These are phyloP conservation scores for Ferrisia virgata DNA, from an alignment of 2,888 invertebrate species.

Conservation along the genomic window DNA sequence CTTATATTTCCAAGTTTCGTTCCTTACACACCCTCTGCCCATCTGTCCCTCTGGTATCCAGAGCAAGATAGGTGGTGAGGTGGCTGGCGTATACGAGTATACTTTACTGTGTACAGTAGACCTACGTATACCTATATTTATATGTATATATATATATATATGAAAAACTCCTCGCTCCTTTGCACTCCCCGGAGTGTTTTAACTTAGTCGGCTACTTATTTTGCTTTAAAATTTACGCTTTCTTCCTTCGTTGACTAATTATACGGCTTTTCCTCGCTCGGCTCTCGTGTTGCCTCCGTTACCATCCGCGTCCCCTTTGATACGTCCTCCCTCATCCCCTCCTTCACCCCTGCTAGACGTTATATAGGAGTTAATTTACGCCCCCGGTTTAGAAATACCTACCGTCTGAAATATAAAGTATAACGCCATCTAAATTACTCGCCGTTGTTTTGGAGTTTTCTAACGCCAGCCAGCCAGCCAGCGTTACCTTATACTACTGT, in stretches of 20 bases:
- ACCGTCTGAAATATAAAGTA: conserved; percentile 41
- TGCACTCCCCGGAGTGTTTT: conserved; percentile 40
- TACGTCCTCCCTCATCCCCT: too few relatives aligned
- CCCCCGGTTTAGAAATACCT: conserved; percentile 39
- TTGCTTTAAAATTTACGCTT: conserved; percentile 45
- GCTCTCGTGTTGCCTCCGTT: not conserved
- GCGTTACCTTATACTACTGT: conserved; percentile 1
- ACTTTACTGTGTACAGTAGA: not conserved
- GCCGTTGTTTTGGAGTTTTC: conserved; percentile 29
- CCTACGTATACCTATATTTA: too few relatives aligned
- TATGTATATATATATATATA: not conserved
- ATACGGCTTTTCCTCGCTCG: conserved; percentile 41
- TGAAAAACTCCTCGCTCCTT: not conserved
- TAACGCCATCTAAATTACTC: conserved; percentile 38
- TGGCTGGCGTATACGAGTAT: not conserved
- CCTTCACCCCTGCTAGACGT: not conserved
- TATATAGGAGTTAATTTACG: conserved; percentile 42
- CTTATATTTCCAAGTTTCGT: conserved; percentile 35
- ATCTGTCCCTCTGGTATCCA: too few relatives aligned
- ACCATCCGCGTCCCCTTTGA: too few relatives aligned
- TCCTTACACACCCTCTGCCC: not conserved
- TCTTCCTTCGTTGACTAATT: conserved; percentile 44
- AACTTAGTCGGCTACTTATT: conserved; percentile 45
- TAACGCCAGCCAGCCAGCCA: too few relatives aligned
- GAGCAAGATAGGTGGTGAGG: too few relatives aligned